Evolutionary conservation across 2,113 vertebrate species (phyloP), one percentile per base, ranked within the genome.

Genomic region (Caranx melampygus): DNA sequence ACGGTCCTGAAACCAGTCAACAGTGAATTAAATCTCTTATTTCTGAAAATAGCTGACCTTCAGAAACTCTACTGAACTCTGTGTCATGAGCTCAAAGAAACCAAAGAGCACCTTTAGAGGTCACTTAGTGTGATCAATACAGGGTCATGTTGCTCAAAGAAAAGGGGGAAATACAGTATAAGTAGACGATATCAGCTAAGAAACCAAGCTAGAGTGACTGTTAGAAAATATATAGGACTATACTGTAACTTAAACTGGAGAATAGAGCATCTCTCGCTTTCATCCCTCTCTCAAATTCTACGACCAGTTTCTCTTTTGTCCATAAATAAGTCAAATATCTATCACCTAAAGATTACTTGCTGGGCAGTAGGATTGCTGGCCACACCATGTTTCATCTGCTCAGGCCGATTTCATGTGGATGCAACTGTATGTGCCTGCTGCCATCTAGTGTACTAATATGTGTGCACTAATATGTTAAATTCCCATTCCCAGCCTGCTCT

Each of bases 41-140:
- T 68, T 49, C n/a, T 0, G 3, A 49, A 14, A 59, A 75, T 34
- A 49, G 11, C 9, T 84, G 81, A 84, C 78, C 81, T 81, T 79
- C n/a, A 55, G 18, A 47, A 66, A 35, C 31, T 73, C 8, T 11
- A 37, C 42, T 76, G 66, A 76, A 70, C 78, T 78, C 44, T 65
- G 49, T 3, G 45, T 65, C 64, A 54, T 14, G 67, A 31, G 40
- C 55, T 13, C 34, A 57, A 37, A 47, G 84, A 72, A 87, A 84
- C 75, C 78, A 61, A 77, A 88, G 69, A 83, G 7, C 31, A 4
- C 45, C 34, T 26, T 47, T 4, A 0, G 9, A 69, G 59, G 58
- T 75, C 81, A 78, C 77, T 86, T 84, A 81, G 72, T 11, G 34
- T 52, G 78, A 84, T 89, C 76, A 71, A 82, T 86, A 71, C 35